Conservation (phyloP, 2,797 vertebrate species). For the Fistularia tabacaria region DNA sequence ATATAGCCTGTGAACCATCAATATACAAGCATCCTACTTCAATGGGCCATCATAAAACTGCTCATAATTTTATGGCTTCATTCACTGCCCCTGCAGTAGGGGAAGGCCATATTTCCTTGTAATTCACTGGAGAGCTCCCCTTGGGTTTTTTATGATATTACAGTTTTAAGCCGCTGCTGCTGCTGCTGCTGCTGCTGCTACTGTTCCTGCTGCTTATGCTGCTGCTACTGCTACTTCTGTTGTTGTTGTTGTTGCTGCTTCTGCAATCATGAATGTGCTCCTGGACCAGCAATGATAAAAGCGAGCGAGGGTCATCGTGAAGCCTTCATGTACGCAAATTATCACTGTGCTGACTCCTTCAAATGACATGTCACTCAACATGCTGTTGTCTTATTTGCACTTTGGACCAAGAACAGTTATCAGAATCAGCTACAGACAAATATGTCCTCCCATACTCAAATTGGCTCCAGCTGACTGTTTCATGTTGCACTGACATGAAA, state of each 20-base stretch:
- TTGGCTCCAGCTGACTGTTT: too few relatives aligned
- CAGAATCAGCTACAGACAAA: too few relatives aligned
- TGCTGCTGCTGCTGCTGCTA: neutral
- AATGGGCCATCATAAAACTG: conserved; percentile 99
- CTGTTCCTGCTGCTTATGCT: too few relatives aligned
- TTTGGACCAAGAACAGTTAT: too few relatives aligned
- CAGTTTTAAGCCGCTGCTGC: conserved; percentile 72
- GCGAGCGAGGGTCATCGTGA: conserved; percentile 62
- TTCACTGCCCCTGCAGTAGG: conserved; percentile 97
- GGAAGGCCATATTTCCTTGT: conserved; percentile 96
- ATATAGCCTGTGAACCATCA: conserved; percentile 98
- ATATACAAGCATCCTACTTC: conserved; percentile 98
- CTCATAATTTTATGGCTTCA: conserved; percentile 99
- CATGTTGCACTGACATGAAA: too few relatives aligned
- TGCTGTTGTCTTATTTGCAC: too few relatives aligned
- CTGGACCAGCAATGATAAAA: conserved; percentile 73
- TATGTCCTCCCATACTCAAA: too few relatives aligned
- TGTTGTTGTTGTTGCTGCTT: conserved; percentile 30
- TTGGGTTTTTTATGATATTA: conserved; percentile 78
- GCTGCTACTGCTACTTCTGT: too few relatives aligned
- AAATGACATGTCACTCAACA: too few relatives aligned
- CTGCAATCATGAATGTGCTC: conserved; percentile 72
- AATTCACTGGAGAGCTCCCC: conserved; percentile 72
- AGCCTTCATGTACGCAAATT: too few relatives aligned
- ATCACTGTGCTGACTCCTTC: too few relatives aligned